Evolutionary conservation across 1,140 invertebrate species (phyloP).

Genomic region (Gerris buenoi): DNA sequence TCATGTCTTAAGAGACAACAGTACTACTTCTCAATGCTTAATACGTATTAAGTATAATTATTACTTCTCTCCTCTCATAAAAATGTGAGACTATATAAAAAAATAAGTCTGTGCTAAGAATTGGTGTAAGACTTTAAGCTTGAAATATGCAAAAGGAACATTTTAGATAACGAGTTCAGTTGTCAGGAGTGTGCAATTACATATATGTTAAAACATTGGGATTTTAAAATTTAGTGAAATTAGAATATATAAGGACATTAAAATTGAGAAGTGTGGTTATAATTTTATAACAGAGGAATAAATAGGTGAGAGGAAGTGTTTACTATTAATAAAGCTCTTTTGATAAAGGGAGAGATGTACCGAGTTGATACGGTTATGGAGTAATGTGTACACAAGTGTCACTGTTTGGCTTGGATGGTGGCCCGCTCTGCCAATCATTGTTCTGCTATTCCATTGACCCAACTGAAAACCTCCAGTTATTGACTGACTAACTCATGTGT

Average conservation of each 20-base stretch:
- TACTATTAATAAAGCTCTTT: background rate
- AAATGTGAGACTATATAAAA: too few relatives aligned
- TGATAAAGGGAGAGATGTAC: background rate
- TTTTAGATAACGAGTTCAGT: background rate
- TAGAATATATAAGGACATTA: background rate
- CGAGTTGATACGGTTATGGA: background rate
- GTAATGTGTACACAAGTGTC: background rate
- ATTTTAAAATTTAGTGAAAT: background rate
- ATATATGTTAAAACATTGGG: background rate
- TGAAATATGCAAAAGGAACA: background rate
- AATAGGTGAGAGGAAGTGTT: background rate
- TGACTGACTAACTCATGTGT: too few relatives aligned
- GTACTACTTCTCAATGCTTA: too few relatives aligned
- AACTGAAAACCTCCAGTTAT: background rate
- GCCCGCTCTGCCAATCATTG: too few relatives aligned
- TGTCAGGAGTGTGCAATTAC: background rate
- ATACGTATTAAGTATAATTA: too few relatives aligned
- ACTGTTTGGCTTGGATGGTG: background rate
- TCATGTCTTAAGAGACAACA: too few relatives aligned
- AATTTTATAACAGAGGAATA: too few relatives aligned
- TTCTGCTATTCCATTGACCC: background rate
- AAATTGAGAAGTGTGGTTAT: too few relatives aligned
- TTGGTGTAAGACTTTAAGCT: background rate
- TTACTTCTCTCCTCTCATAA: too few relatives aligned
- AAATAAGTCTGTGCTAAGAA: too few relatives aligned